A percentile compares a stretch with the other conserved stretches of the same genome.
Conservation (phyloP, 1,140 invertebrate species). For the Yoshiicerus persimilis region DNA sequence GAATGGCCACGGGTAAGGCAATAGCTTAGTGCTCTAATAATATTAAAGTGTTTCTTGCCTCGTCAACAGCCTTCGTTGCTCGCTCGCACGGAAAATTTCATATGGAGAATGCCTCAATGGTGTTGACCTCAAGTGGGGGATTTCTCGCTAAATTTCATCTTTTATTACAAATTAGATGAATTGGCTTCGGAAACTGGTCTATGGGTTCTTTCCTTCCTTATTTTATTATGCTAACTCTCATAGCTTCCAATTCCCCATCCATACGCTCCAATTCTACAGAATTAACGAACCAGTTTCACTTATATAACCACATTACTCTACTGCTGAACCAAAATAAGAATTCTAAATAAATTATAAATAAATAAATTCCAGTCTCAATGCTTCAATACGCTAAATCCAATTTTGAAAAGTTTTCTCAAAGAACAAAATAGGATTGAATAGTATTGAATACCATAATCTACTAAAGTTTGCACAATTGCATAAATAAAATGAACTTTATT, state of each 20-base stretch:
- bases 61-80: background rate
- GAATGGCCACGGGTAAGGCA: background rate
- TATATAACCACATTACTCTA: too few relatives aligned
- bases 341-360: too few relatives aligned
- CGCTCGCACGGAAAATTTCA: background rate
- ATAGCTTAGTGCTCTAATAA: background rate
- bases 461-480: too few relatives aligned
- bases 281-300: background rate
- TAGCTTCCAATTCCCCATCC: background rate
- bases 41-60: background rate
- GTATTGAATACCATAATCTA: too few relatives aligned
- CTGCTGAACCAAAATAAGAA: too few relatives aligned
- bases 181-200: background rate
- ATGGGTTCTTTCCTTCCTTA: slow-evolving; percentile 19
- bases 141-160: slow-evolving; percentile 8
- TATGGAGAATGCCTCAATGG: background rate
- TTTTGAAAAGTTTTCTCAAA: too few relatives aligned
- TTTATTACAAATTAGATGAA: slow-evolving; percentile 13
- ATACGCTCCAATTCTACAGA: background rate
- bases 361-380: too few relatives aligned
- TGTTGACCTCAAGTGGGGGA: slow-evolving; percentile 13
- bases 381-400: too few relatives aligned
- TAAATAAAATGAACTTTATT: too few relatives aligned
- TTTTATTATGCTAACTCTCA: slow-evolving; percentile 3
- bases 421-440: too few relatives aligned